phyloP scores from a whole-genome alignment of 2,113 vertebrate genomes.

The Chaetorhynchus papuensis region DNA sequence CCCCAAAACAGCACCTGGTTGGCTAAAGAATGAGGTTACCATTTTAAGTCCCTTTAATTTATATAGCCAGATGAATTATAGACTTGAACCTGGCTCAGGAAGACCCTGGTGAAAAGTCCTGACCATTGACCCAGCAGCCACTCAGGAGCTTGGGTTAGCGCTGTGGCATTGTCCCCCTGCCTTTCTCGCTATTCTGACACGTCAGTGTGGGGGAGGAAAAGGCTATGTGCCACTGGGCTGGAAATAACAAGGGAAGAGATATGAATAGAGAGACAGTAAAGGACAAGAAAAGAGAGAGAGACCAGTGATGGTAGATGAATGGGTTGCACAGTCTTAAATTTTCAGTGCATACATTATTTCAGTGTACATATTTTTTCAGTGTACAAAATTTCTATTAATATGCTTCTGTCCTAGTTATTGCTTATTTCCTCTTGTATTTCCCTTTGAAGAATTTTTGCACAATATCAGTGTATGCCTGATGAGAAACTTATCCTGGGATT shows the following conservation, averaged over 20 bases:
- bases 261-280: neutral
- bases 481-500: neutral
- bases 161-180: neutral
- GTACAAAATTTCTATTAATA: neutral
- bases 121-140: accelerated
- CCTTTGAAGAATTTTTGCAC: neutral
- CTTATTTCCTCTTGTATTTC: neutral
- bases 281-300: neutral
- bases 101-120: neutral
- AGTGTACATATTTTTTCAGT: neutral
- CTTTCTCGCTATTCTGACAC: neutral
- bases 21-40: neutral
- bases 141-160: neutral
- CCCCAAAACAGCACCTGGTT: neutral
- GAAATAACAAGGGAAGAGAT: neutral
- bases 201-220: neutral
- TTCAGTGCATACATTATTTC: neutral
- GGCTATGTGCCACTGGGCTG: neutral
- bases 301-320: neutral
- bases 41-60: neutral
- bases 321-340: neutral
- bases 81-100: neutral
- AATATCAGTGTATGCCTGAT: neutral
- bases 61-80: neutral
- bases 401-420: neutral